Evolutionary conservation across 2,888 invertebrate genomes (phyloP), one percentile per base, ranked within the genome.

Genomic region (Blastobasis adustella): DNA sequence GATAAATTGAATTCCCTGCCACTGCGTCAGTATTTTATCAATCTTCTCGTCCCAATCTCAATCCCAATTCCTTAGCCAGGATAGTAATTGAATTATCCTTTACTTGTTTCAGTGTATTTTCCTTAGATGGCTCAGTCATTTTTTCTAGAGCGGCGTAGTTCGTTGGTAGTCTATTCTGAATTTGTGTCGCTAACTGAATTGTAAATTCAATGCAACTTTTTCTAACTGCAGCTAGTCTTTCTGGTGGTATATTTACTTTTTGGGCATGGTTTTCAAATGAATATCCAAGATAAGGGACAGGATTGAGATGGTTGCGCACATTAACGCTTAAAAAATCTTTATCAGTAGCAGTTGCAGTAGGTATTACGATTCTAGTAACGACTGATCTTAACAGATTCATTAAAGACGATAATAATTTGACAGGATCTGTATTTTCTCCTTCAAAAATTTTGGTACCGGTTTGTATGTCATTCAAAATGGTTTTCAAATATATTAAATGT

Each of bases 401-500:
- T 9, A 40, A 40, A 8, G 41, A 40, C 9, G 41, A 41, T 46
- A 59, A 49, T 46, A 62, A 47, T 46, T 46, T 36, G n/a, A 55
- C 47, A 5, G 57, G 54, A 51, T 58, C 47, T 46, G 50, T 9
- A 7, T 51, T 50, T 47, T 56, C 56, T 10, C 55, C 42, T 54
- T 57, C 49, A 48, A 57, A 53, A 5, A 36, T 59, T 45, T 60
- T 60, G 4, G 57, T 43, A 9, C 40, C 52, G 5, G 48, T 54
- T 51, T 59, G 58, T 6, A 58, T 52, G 10, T 57, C 56, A 47
- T 56, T 40, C 41, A 40, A 40, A 40, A 46, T 38, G 38, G n/a
- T 37, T 52, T 46, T 55, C 41, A 59, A 50, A 53, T 51, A 54
- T 10, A 59, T 36, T 37, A 58, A 50, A 40, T 56, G 55, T 48